phyloP scores from a whole-genome alignment of 1,140 invertebrate species.

The Lordiphosa stackelbergi region DNA sequence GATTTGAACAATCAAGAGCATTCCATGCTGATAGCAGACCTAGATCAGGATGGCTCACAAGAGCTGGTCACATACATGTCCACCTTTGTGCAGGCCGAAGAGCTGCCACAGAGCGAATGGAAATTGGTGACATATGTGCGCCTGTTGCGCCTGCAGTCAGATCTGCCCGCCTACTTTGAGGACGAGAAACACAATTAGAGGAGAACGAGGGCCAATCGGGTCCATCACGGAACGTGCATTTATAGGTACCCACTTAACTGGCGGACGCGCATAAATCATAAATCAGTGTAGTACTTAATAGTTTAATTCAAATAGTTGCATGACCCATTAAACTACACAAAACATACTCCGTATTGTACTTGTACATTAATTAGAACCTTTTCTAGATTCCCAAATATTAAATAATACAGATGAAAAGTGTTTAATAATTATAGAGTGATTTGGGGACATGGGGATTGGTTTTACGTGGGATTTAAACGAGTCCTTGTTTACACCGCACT shows the following conservation, averaged over 20 bases:
- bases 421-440: not conserved
- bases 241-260: not conserved
- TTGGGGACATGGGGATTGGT: too few species aligned
- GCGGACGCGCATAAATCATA: constrained; percentile 16
- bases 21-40: constrained; percentile 84
- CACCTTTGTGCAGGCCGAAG: constrained; percentile 79
- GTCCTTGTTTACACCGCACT: too few species aligned
- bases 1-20: constrained; percentile 83
- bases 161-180: constrained; percentile 82
- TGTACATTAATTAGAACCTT: constrained; percentile 63
- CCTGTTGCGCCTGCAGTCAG: constrained; percentile 82
- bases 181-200: constrained; percentile 56
- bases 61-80: constrained; percentile 86
- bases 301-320: constrained; percentile 53
- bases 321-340: constrained; percentile 32
- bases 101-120: constrained; percentile 77
- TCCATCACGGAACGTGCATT: not conserved
- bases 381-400: constrained; percentile 46
- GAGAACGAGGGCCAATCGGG: too few species aligned
- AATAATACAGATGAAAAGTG: constrained; percentile 5
- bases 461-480: too few species aligned
- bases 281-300: constrained; percentile 24
- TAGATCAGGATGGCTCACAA: constrained; percentile 84
- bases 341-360: constrained; percentile 8
- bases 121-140: constrained; percentile 81